Conservation (phyloP, 2,888 invertebrate species). For the Pollenia angustigena region DNA sequence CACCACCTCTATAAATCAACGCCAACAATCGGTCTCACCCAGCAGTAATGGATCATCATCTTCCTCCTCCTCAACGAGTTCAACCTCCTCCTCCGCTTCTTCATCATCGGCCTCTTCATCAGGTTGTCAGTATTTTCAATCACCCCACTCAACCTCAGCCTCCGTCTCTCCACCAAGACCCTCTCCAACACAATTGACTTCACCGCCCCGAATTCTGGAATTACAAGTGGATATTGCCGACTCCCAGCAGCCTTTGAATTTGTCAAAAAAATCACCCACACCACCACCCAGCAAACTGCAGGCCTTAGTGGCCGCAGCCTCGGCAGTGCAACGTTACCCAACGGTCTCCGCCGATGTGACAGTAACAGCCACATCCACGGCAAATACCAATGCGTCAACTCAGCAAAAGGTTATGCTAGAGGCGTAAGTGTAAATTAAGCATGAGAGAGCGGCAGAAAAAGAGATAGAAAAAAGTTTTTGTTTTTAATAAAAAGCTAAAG, state of each 20-base stretch:
- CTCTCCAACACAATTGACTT: slow-evolving; percentile 80
- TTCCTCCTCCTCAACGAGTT: slow-evolving; percentile 77
- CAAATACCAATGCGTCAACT: slow-evolving; percentile 70
- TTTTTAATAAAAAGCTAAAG: too few species aligned
- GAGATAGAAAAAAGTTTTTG: not conserved
- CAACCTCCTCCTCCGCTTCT: slow-evolving; percentile 71
- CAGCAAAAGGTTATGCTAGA: slow-evolving; percentile 87
- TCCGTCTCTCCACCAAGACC: slow-evolving; percentile 84
- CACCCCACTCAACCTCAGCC: slow-evolving; percentile 84
- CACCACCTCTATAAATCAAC: slow-evolving; percentile 85
- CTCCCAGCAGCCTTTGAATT: slow-evolving; percentile 92
- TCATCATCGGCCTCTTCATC: slow-evolving; percentile 78
- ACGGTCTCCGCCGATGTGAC: slow-evolving; percentile 83
- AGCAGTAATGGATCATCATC: slow-evolving; percentile 81
- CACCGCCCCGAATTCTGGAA: slow-evolving; percentile 86
- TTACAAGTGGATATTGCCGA: slow-evolving; percentile 93
- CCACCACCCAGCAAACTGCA: slow-evolving; percentile 87
- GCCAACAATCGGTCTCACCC: slow-evolving; percentile 84
- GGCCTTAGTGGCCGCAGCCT: slow-evolving; percentile 81
- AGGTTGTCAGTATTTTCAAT: slow-evolving; percentile 84
- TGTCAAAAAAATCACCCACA: slow-evolving; percentile 93
- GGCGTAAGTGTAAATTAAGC: slow-evolving; percentile 85
- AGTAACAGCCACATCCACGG: slow-evolving; percentile 79
- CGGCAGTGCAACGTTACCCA: slow-evolving; percentile 82
- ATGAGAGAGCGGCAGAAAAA: not conserved